Percentiles rank a stretch among this genome's conserved stretches.
Evolutionary conservation across 2,888 invertebrate genomes (phyloP).

Genomic region (Andrena flavipes): DNA sequence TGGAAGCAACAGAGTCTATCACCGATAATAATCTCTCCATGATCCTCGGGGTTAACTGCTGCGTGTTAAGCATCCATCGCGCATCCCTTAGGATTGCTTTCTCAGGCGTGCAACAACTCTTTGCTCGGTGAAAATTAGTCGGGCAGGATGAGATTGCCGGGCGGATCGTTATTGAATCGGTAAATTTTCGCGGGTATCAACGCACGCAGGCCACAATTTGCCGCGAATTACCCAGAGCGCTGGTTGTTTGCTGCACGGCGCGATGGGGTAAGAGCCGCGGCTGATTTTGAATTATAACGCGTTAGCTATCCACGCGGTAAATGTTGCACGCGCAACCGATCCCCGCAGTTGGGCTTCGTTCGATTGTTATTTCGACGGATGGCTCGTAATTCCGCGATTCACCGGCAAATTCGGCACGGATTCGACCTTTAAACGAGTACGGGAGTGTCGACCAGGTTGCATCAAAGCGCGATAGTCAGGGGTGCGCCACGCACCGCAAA

Average conservation of each 20-base stretch:
- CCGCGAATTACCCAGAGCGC: constrained; percentile 20
- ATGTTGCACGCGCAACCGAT: constrained; percentile 39
- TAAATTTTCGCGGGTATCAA: constrained; percentile 39
- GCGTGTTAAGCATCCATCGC: not conserved
- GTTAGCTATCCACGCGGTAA: constrained; percentile 16
- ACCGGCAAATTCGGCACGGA: not conserved
- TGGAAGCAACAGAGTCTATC: too few relatives aligned
- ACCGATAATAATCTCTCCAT: too few relatives aligned
- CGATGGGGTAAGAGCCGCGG: not conserved
- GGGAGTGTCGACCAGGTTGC: not conserved
- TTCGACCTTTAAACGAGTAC: constrained; percentile 14
- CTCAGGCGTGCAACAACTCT: not conserved
- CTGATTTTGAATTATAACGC: constrained; percentile 40
- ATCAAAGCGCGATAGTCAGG: not conserved
- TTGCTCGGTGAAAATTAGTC: not conserved
- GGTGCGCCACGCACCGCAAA: not conserved
- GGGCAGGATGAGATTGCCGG: constrained; percentile 1
- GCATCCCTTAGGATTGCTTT: not conserved
- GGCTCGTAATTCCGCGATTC: constrained; percentile 17
- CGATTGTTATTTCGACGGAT: constrained; percentile 32
- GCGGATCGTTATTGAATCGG: constrained; percentile 42
- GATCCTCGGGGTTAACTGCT: too few relatives aligned
- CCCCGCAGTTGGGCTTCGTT: constrained; percentile 25
- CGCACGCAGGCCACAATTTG: constrained; percentile 19
- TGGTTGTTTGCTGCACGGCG: constrained; percentile 15